A percentile compares a stretch with the other conserved stretches of the same genome.
These are phyloP conservation scores for Leucozona laternaria DNA, from an alignment of 2,888 invertebrate species.

Conservation along the genomic window DNA sequence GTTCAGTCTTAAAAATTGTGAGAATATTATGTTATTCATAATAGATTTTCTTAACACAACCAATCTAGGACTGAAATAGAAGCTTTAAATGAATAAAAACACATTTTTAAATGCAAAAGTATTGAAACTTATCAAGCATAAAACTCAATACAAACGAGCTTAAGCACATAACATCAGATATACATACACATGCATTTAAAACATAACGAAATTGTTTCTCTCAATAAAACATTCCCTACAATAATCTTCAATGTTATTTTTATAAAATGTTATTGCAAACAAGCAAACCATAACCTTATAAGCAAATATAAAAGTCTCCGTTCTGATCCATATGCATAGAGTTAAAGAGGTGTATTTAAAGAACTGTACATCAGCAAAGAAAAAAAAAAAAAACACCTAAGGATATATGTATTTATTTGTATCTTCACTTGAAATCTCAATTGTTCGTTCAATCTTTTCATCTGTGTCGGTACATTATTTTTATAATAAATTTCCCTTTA, in stretches of 20 bases:
- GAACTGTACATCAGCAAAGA: not conserved
- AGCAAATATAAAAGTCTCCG: not conserved
- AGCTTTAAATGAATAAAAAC: too few species aligned
- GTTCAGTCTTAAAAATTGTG: too few species aligned
- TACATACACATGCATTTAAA: too few species aligned
- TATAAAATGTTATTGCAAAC: not conserved
- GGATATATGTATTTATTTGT: constrained; percentile 18
- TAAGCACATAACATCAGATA: too few species aligned
- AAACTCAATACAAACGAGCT: too few species aligned
- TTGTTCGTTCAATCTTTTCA: constrained; percentile 43
- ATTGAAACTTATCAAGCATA: too few species aligned
- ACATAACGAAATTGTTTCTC: too few species aligned
- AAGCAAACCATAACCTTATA: not conserved
- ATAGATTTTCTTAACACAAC: too few species aligned
- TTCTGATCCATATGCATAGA: not conserved
- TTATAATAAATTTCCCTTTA: constrained; percentile 40
- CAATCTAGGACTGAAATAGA: too few species aligned
- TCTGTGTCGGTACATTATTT: constrained; percentile 29
- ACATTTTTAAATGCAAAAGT: too few species aligned
- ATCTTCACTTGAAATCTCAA: constrained; percentile 55
- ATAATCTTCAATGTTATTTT: not conserved
- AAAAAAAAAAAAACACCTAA: constrained; percentile 5
- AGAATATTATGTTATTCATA: too few species aligned
- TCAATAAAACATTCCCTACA: not conserved
- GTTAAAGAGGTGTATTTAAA: not conserved